Base-by-base conservation (phyloP, 2,888 invertebrate genomes). In the Petrolisthes cinctipes region DNA sequence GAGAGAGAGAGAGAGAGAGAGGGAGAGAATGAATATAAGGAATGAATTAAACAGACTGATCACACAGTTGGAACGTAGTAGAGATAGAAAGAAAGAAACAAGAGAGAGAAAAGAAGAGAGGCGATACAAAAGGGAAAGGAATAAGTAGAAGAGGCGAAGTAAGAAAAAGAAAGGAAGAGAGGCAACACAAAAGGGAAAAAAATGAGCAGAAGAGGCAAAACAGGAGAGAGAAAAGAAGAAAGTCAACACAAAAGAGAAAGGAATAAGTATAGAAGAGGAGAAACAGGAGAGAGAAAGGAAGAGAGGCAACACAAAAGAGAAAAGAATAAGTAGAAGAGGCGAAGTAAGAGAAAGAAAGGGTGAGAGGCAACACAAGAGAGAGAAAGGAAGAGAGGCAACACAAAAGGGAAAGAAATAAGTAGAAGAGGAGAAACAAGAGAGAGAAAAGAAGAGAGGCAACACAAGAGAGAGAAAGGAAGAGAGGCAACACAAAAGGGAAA, bases 301-400 rank as follows among this genome's bases (percentile, higher is more conserved):
- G 56, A 20, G 73, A 73, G 73, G 73, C 5, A 37, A 6, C 0
- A 68, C 3, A 51, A 54, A 75, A 75, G 57, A 23, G 75, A 11
- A 83, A 23, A n/a, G 54, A 83, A 75, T 81, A 81, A 53, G 53
- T 37, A 81, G 81, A 66, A 37, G 66, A 81, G 81, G 66, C 81
- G 51, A 37, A 85, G 79, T 68, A 54, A 61, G 68, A 79, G 85
- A 79, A 68, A 85, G 79, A 85, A 68, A 85, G 85, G 79, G 79
- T 79, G 85, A 54, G 61, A 56, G 73, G 61, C 37, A 37, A 37
- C 6, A 51, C 9, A 37, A 17, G 51, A 4, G 5, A 51, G 51
- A 37, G 11, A 17, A 17, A 51, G 1, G 4, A 14, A 17, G 5
- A 51, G 20, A 37, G 51, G 11, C n/a, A 7, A 14, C n/a, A 23